phyloP scores from a whole-genome alignment of 2,888 invertebrate species.

The Petrolisthes manimaculis region DNA sequence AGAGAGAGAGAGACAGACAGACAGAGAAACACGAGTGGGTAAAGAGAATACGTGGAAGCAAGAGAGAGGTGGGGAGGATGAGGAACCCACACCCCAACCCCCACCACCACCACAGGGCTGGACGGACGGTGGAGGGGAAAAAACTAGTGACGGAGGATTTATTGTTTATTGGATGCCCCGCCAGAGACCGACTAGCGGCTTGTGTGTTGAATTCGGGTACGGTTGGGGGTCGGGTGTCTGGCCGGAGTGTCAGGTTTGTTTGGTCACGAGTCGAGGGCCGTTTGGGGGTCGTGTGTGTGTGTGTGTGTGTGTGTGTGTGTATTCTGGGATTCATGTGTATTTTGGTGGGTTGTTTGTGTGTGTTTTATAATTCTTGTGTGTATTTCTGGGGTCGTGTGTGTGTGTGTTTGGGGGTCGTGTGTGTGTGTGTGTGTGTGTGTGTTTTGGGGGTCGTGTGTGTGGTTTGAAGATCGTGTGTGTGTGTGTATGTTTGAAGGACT shows the following conservation, averaged over 20 bases:
- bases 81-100: neutral
- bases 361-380: neutral
- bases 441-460: neutral
- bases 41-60: neutral
- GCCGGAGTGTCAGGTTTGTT: neutral
- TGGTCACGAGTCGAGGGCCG: neutral
- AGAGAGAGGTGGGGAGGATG: neutral
- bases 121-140: constrained; percentile 7
- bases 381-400: neutral
- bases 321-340: neutral
- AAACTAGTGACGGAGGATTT: constrained; percentile 42
- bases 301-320: too few species aligned
- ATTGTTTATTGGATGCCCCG: constrained; percentile 42
- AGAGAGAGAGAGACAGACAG: too few species aligned
- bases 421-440: neutral
- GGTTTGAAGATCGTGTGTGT: constrained; percentile 6
- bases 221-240: neutral
- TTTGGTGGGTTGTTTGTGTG: neutral
- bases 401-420: neutral
- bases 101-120: neutral
- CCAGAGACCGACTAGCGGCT: constrained; percentile 26
- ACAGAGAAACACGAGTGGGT: neutral
- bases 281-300: too few species aligned
- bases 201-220: neutral
- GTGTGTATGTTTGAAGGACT: neutral